Base-by-base conservation (phyloP, 2,888 invertebrate species). In the Tiliacea citrago region DNA sequence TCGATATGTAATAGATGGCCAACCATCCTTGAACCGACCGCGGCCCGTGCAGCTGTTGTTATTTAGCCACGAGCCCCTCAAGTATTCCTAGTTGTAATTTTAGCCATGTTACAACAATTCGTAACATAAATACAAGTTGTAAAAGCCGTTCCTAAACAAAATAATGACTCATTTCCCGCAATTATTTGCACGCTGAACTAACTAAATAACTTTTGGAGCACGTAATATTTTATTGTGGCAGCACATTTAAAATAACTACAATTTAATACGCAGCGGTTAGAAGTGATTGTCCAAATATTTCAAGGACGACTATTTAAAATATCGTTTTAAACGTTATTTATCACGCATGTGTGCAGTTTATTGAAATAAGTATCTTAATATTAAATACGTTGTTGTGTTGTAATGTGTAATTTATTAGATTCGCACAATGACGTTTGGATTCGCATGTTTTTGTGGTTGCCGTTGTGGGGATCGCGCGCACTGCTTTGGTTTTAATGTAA, bases 141-240 rank as follows among this genome's bases (percentile, higher is more conserved):
- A 51, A 82, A 68, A 63, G 57, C 35, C 35, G 57, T 65, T 62
- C 63, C 24, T 53, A 66, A 65, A 66, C 61, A 35, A 60, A 73
- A 80, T 84, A 81, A 84, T 70, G 67, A 63, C 61, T 65, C 84
- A 81, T 73, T 73, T 81, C 81, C 84, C 55, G 81, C 45, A 65
- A 81, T 84, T 70, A 84, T 84, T 73, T 73, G 29, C 35, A 57
- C 60, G 51, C 63, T 21, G 21, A 69, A 57, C 60, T 51, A 72
- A 67, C 68, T 58, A 68, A 83, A 83, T 79, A 60, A 60, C 39
- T 70, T 84, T 80, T 53, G 67, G 74, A 74, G 67, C 74, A 70
- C 69, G 84, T 63, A 69, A 73, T 80, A 80, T 84, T 84, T 62
- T 69, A 67, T 8, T 55, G 45, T 62, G 45, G 68, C 57, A 49